Evolutionary conservation across 2,888 invertebrate genomes (phyloP), one percentile per base, ranked within the genome.

Genomic region (Achlya flavicornis): DNA sequence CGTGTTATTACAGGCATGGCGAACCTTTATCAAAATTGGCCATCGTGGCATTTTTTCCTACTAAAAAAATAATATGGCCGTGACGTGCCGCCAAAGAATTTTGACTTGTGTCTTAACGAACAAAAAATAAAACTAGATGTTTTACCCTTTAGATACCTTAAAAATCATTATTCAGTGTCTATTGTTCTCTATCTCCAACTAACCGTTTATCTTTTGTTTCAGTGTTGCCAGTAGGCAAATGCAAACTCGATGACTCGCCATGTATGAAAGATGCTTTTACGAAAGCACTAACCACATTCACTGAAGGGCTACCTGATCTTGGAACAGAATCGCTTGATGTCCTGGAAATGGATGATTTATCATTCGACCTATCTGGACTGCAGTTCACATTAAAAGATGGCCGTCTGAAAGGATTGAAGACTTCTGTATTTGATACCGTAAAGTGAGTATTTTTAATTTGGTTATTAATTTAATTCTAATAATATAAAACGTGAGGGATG

Each of bases 171-270:
- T n/a, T n/a, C n/a, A n/a, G n/a, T n/a, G n/a, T n/a, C n/a, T n/a
- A 26, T 26, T 26, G 2, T 26, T 26, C 2, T 26, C 26, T 26
- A 1, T 26, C 26, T 2, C 2, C 2, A 26, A 26, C 26, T 26
- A 26, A 26, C 26, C 26, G 8, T 41, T 41, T 41, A 3, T 53
- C 10, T 53, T 19, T 53, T 19, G 53, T 74, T 72, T 35, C 74
- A 87, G 85, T 79, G n/a, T 60, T 84, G 35, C 83, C 80, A 41
- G 80, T 80, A 19, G 80, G 76, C 38, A 85, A 85, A 81, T 87
- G 87, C 72, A 74, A 75, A 4, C 69, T 86, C 4, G 75, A 78
- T 35, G 86, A 87, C 61, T 75, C 80, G 0, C 64, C 64, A 38
- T 87, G 86, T 61, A 62, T 87, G 76, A 71, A 66, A 16, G 41